Evolutionary conservation across 2,113 vertebrate species (phyloP), one percentile per base, ranked within the genome.

Genomic region (Coregonus clupeaformis): DNA sequence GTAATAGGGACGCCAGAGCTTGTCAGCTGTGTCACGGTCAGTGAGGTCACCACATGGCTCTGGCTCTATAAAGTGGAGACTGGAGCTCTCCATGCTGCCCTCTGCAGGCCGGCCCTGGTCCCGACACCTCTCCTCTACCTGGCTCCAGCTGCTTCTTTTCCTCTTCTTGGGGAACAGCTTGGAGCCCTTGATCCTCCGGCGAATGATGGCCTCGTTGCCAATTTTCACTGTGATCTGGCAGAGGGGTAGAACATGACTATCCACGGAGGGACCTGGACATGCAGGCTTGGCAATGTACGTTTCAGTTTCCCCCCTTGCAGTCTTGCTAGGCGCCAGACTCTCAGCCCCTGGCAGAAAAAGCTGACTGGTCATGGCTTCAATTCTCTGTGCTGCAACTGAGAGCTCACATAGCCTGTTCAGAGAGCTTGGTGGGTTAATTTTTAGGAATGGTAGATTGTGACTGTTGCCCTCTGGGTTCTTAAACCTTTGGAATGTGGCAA

Each of bases 181-280:
- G 1, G 97, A 97, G 32, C 97, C 96, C 27, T 97, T 94, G 82
- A 98, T 97, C 47, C 93, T 94, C 76, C 97, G 94, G 68, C 97
- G 95, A 66, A 98, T 96, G 65, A 98, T 96, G 77, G 97, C 97
- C 83, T 99, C 97, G 0, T 97, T 96, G 68, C 97, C 98, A 1
- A 99, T 99, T 92, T 97, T 99, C 66, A 99, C 98, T 16, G 98
- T 99, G 84, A 99, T 99, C 81, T 99, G 97, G 90, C 98, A 98
- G 27, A 99, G 94, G 2, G 97, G 97, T 0, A 96, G 94, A 0
- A 97, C 91, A 0, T 90, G 94, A 82, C 93, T 96, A 57, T 95
- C 94, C 16, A 94, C 82, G 57, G 97, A 97, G 29, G 97, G 96
- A 64, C 97, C 98, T 0, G 95, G 96, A 65, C 97, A 95, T 55